phyloP scores from a whole-genome alignment of 2,113 vertebrate species.

The Sander lucioperca region DNA sequence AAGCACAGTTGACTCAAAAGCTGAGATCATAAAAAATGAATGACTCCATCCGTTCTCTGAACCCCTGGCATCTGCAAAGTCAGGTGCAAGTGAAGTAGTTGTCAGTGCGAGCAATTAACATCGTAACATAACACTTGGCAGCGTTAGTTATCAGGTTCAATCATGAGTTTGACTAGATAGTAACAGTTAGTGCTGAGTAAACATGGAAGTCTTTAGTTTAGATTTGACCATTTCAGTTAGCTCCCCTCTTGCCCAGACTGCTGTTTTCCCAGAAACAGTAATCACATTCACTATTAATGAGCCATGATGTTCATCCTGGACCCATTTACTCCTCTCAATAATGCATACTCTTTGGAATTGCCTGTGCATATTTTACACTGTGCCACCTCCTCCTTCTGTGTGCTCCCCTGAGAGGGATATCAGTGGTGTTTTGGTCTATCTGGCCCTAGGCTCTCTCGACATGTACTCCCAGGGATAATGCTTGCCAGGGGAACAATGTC shows the following conservation, averaged over 20 bases:
- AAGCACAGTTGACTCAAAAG: slow-evolving; percentile 40
- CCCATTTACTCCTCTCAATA: slow-evolving; percentile 84
- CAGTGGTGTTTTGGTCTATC: slow-evolving; percentile 42
- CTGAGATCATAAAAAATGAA: slow-evolving; percentile 54
- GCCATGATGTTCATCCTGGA: slow-evolving; percentile 76
- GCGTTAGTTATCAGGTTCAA: slow-evolving; percentile 28
- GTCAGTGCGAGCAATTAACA: not conserved
- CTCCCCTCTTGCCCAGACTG: slow-evolving; percentile 53
- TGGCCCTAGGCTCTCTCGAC: slow-evolving; percentile 35
- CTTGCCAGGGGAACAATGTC: slow-evolving; percentile 52
- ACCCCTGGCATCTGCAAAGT: not conserved
- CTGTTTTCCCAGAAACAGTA: slow-evolving; percentile 80
- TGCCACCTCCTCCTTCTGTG: slow-evolving; percentile 36
- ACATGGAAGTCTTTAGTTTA: slow-evolving; percentile 72
- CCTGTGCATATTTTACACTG: slow-evolving; percentile 70
- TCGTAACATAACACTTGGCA: slow-evolving; percentile 20
- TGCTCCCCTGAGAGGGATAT: slow-evolving; percentile 17
- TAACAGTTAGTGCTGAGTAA: slow-evolving; percentile 73
- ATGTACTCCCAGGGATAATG: slow-evolving; percentile 45
- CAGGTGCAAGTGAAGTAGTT: not conserved
- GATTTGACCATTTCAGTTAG: slow-evolving; percentile 77
- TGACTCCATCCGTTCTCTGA: slow-evolving; percentile 6
- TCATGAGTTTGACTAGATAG: slow-evolving; percentile 32
- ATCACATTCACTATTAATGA: slow-evolving; percentile 85
- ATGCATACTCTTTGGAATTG: slow-evolving; percentile 79